These are phyloP conservation scores for Epinephelus awoara DNA, from an alignment of 2,797 vertebrate genomes.

Conservation along the genomic window DNA sequence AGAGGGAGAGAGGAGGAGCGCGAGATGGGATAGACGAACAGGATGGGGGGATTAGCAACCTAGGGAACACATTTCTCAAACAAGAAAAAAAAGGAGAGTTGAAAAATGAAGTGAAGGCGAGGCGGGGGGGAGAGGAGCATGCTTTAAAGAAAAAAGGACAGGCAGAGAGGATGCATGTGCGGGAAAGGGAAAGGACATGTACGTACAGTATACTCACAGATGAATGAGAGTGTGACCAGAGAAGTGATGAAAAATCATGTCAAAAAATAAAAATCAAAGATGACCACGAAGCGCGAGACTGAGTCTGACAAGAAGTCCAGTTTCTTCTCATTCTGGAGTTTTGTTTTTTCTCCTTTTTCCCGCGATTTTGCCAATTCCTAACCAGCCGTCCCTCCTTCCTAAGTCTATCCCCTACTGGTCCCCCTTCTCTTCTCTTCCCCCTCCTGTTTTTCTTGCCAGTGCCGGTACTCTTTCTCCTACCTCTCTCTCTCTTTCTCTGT, in stretches of 20 bases:
- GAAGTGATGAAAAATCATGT: conserved; percentile 71
- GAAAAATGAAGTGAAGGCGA: conserved; percentile 58
- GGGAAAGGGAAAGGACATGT: conserved; percentile 46
- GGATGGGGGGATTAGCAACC: conserved; percentile 71
- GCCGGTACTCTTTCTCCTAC: conserved; percentile 78
- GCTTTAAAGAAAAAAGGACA: conserved; percentile 23
- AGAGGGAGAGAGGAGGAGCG: conserved; percentile 61
- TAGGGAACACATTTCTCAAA: conserved; percentile 68
- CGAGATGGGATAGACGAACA: conserved; percentile 72
- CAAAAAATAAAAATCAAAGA: conserved; percentile 61
- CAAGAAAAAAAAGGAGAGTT: conserved; percentile 34
- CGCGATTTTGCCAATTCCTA: conserved; percentile 78
- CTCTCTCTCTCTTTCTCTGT: conserved; percentile 60
- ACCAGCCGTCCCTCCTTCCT: conserved; percentile 76
- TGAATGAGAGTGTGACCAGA: conserved; percentile 70
- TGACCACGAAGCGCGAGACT: conserved; percentile 23
- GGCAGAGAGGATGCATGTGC: conserved; percentile 36
- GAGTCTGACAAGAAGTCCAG: conserved; percentile 62
- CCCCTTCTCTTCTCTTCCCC: conserved; percentile 68
- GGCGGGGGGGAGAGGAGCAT: conserved; percentile 16
- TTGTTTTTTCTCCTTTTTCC: conserved; percentile 69
- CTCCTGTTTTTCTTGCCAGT: conserved; percentile 74
- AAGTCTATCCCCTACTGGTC: conserved; percentile 77
- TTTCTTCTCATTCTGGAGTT: conserved; percentile 68
- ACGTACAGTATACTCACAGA: conserved; percentile 78